Percentiles rank a stretch among this genome's conserved stretches.
phyloP scores from a whole-genome alignment of 2,888 invertebrate genomes.

The Drosophila lacicola region DNA sequence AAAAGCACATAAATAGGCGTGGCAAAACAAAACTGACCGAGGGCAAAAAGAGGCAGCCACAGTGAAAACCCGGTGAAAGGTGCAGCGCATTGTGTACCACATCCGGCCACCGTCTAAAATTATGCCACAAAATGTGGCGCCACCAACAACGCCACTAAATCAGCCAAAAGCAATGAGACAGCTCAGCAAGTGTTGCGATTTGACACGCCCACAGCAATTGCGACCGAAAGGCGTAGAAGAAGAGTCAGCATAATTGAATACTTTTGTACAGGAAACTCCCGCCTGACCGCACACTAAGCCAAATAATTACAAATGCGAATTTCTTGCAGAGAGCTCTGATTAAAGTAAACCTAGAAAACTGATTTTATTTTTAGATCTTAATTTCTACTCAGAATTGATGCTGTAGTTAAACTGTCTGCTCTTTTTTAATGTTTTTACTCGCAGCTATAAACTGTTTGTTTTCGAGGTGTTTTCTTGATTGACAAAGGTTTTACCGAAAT shows the following conservation, averaged over 20 bases:
- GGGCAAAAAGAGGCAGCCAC: conserved; percentile 21
- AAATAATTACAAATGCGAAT: conserved; percentile 10
- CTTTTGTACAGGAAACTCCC: conserved; percentile 6
- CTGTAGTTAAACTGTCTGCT: no score
- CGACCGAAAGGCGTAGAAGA: conserved; percentile 3
- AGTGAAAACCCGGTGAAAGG: conserved; percentile 26
- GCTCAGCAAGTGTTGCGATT: conserved; percentile 45
- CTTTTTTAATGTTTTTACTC: no score
- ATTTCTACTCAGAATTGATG: no score
- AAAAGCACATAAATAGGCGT: conserved; percentile 76
- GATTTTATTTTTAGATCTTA: no score
- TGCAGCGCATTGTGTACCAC: conserved; percentile 49
- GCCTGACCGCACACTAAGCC: not conserved
- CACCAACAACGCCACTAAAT: conserved; percentile 29
- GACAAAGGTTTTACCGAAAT: no score
- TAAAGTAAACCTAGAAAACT: not conserved
- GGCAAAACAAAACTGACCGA: conserved; percentile 43
- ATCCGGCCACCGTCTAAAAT: conserved; percentile 46
- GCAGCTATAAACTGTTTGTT: no score
- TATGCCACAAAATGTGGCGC: conserved; percentile 43
- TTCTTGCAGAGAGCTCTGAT: not conserved
- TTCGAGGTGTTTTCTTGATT: no score
- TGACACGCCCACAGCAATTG: conserved; percentile 47
- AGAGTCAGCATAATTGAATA: conserved; percentile 37
- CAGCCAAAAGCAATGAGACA: conserved; percentile 53